Evolutionary conservation across 2,113 vertebrate genomes (phyloP), one percentile per base, ranked within the genome.

Genomic region (Myotis lucifugus): DNA sequence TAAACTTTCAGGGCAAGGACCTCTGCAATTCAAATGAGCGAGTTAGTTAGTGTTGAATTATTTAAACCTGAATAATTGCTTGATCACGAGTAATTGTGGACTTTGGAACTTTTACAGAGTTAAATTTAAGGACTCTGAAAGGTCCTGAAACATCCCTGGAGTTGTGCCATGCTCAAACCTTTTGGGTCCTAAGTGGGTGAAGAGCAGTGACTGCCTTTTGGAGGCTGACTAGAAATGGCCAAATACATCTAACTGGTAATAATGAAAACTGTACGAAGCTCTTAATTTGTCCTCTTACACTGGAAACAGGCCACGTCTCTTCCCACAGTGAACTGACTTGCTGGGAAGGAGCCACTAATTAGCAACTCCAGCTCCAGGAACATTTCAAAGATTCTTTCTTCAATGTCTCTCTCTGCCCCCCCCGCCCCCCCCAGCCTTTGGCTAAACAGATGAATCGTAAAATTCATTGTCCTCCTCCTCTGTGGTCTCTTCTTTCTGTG

Each of bases 41-140:
- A 91, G 52, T 93, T 84, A 95, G 95, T 97, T 95, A 83, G 72
- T 96, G 94, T 42, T 97, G 93, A 96, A 95, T 96, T 96, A 93
- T 97, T 97, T 88, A 97, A 95, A 95, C 32, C 67, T 84, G 72
- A 96, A 70, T 96, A 81, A 84, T 96, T 98, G 23, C 21, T 23
- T 93, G 77, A 93, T 82, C 56, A 91, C 88, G 96, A 86, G 27
- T 90, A 87, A 92, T 59, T 88, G 85, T 92, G 79, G 90, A 86
- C 70, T 93, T 92, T n/a, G 64, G 27, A 95, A 93, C n/a, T 93
- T 96, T 66, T 79, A 48, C 56, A 21, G 48, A 93, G 52, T 89
- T 90, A 95, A 72, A 85, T 70, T 46, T 85, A 87, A 97, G 92
- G 92, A 96, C 67, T 92, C 52, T 74, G 42, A 88, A 93, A 96